Conservation (phyloP, 2,797 vertebrate species). For the Otolemur crassicaudatus region DNA sequence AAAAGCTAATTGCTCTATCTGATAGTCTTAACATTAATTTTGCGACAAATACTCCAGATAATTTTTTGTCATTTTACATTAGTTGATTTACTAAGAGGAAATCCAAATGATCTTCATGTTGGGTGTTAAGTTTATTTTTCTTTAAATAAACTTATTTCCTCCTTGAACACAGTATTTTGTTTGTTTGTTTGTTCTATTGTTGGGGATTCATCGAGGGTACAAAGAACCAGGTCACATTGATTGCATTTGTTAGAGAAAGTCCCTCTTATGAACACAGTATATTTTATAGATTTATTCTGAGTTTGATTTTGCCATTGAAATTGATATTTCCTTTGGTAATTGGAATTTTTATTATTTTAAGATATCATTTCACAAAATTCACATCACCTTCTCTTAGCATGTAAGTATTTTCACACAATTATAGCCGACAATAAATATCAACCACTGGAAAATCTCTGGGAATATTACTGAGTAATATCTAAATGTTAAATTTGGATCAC, state of each 20-base stretch:
- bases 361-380: background rate
- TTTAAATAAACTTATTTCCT: background rate
- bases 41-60: background rate
- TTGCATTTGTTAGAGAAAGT: too few species aligned
- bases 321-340: background rate
- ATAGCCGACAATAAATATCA: background rate
- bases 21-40: background rate
- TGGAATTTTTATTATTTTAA: slow-evolving; percentile 19
- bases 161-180: background rate
- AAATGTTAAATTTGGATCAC: background rate
- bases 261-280: background rate
- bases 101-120: background rate
- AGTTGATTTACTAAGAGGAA: background rate
- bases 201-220: too few species aligned
- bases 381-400: background rate
- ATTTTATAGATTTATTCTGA: background rate
- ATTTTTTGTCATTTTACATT: background rate
- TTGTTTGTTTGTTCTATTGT: background rate
- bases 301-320: background rate
- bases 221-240: too few species aligned
- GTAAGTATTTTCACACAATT: background rate
- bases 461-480: background rate
- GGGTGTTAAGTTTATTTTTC: background rate
- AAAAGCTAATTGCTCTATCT: background rate
- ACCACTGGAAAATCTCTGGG: background rate